Percentiles rank a stretch among this genome's conserved stretches.
phyloP scores from a whole-genome alignment of 2,113 vertebrate species.

The Micronisus gabar region DNA sequence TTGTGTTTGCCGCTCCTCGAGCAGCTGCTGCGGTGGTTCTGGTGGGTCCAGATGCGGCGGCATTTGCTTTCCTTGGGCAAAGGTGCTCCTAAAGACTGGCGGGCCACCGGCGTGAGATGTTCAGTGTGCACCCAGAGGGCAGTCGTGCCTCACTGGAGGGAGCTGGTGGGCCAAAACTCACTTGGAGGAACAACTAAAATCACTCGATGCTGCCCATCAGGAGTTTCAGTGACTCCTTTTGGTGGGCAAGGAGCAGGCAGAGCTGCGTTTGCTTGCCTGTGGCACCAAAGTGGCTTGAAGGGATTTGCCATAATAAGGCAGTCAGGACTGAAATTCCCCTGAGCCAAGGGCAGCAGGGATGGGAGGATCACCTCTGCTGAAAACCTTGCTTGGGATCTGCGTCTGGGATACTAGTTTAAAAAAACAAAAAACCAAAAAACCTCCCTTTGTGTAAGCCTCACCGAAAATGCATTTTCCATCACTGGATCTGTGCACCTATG shows the following conservation, averaged over 20 bases:
- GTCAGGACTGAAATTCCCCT: neutral
- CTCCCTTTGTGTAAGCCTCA: neutral
- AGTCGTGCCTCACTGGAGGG: neutral
- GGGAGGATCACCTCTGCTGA: neutral
- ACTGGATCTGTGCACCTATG: neutral
- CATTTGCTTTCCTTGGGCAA: rapidly evolving
- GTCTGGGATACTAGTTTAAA: neutral
- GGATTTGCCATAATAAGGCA: neutral
- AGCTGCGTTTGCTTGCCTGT: neutral
- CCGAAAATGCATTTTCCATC: neutral
- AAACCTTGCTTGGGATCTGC: neutral
- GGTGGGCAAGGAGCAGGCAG: neutral
- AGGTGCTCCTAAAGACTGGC: neutral
- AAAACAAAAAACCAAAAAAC: too few species aligned
- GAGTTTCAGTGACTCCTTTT: neutral
- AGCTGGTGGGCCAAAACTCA: neutral
- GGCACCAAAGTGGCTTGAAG: neutral
- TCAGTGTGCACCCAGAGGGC: rapidly evolving
- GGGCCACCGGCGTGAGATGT: neutral
- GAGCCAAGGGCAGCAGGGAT: neutral
- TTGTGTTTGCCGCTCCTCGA: neutral
- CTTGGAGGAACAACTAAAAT: neutral
- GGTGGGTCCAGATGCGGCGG: neutral
- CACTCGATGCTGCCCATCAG: neutral
- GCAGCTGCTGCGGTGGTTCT: neutral